Conservation (phyloP, 2,113 vertebrate species). For the Thymallus thymallus region DNA sequence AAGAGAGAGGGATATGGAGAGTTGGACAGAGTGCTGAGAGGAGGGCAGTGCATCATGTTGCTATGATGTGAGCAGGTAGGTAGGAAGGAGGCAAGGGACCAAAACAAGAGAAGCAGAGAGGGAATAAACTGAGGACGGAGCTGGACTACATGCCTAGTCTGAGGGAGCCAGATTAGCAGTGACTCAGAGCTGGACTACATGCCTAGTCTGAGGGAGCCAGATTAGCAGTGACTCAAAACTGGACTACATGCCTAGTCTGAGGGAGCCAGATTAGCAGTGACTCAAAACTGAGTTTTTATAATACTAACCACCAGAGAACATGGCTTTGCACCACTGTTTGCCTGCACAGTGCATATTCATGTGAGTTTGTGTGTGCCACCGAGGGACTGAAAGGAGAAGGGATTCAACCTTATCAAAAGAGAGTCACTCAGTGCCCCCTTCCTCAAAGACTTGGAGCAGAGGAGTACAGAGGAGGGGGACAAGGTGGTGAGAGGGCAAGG, state of each 20-base stretch:
- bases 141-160: constrained; percentile 29
- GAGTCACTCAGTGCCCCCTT: not conserved
- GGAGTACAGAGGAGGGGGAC: constrained; percentile 9
- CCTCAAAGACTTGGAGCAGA: constrained; percentile 13
- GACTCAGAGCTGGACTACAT: constrained; percentile 30
- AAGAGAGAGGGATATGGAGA: constrained; percentile 14
- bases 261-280: constrained; percentile 38
- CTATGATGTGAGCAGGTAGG: constrained; percentile 44
- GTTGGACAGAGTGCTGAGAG: constrained; percentile 43
- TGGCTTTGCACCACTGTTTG: constrained; percentile 32
- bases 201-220: constrained; percentile 22
- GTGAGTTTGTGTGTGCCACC: constrained; percentile 35
- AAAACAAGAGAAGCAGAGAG: constrained; percentile 45
- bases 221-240: constrained; percentile 39
- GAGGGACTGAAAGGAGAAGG: constrained; percentile 40
- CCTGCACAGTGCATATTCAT: constrained; percentile 24
- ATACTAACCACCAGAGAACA: constrained; percentile 22
- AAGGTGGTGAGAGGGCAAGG: constrained; percentile 12
- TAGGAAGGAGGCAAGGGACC: constrained; percentile 49
- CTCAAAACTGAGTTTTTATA: constrained; percentile 20
- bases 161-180: constrained; percentile 35
- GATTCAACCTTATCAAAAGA: not conserved
- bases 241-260: constrained; percentile 24
- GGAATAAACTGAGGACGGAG: constrained; percentile 41
- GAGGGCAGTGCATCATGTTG: constrained; percentile 47